These are phyloP conservation scores for Ceyx margarethae DNA, from an alignment of 2,113 vertebrate genomes.

Conservation along the genomic window DNA sequence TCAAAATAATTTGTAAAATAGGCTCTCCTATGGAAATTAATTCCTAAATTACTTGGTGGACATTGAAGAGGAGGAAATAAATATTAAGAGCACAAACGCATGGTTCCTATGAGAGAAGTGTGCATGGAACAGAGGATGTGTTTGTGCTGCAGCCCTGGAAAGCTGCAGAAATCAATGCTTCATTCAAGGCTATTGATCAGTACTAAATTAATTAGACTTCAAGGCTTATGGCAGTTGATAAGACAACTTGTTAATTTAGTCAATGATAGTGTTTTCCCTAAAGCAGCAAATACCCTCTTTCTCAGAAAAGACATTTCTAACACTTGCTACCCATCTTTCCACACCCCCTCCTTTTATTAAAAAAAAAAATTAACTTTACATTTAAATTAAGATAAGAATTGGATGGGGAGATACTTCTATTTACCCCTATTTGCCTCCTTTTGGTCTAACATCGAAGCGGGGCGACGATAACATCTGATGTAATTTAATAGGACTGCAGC, in stretches of 20 bases:
- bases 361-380: neutral
- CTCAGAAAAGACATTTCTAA: constrained; percentile 76
- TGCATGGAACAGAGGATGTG: constrained; percentile 26
- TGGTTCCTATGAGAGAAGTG: neutral
- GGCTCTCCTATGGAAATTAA: neutral
- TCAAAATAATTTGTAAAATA: neutral
- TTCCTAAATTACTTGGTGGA: constrained; percentile 12
- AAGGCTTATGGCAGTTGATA: constrained; percentile 85
- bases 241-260: constrained; percentile 88
- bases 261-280: constrained; percentile 85
- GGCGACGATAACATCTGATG: constrained; percentile 5
- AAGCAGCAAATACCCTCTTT: constrained; percentile 84
- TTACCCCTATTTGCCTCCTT: constrained; percentile 13
- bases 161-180: constrained; percentile 83
- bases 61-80: neutral
- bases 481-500: constrained; percentile 27
- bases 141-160: constrained; percentile 62
- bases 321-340: neutral
- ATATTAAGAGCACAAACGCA: neutral
- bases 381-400: constrained; percentile 47
- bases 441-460: neutral
- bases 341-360: neutral
- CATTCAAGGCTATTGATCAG: constrained; percentile 87
- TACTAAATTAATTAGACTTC: constrained; percentile 87
- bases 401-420: neutral